A percentile compares a stretch with the other conserved stretches of the same genome.
These are phyloP conservation scores for Nasonia longicornis DNA, from an alignment of 1,140 invertebrate genomes.

Conservation along the genomic window DNA sequence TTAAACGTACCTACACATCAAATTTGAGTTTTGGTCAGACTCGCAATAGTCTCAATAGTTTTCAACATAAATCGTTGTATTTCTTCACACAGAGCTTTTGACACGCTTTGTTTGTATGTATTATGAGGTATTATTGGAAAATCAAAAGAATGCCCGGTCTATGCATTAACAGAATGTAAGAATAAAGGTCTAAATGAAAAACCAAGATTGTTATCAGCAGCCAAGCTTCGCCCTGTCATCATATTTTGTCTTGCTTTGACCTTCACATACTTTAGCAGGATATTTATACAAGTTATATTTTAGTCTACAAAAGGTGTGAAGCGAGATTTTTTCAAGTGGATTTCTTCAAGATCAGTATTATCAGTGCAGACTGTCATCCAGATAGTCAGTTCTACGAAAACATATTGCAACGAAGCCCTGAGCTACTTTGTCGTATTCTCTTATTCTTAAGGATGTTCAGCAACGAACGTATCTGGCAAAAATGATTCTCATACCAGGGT, in stretches of 20 bases:
- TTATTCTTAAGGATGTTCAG: too few species aligned
- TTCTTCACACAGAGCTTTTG: too few species aligned
- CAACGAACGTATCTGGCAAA: too few species aligned
- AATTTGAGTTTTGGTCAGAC: too few species aligned
- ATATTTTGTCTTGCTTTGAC: background rate
- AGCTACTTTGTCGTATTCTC: background rate
- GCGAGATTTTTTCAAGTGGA: background rate
- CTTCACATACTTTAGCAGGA: slow-evolving; percentile 25
- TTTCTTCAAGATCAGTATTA: background rate
- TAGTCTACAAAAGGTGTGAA: slow-evolving; percentile 4
- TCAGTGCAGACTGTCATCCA: background rate
- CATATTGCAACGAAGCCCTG: background rate
- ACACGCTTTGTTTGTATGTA: too few species aligned
- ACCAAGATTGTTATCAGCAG: background rate
- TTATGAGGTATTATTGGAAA: too few species aligned
- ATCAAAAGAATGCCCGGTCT: too few species aligned
- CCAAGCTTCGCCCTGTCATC: background rate
- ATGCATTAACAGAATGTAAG: too few species aligned
- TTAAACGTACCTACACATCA: too few species aligned
- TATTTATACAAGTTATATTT: slow-evolving; percentile 11
- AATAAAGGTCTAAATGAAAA: too few species aligned
- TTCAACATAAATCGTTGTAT: too few species aligned
- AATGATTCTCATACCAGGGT: background rate
- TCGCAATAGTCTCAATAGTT: too few species aligned
- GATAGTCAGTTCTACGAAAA: background rate